Evolutionary conservation across 2,113 vertebrate species (phyloP).

Genomic region (Aptenodytes forsteri): DNA sequence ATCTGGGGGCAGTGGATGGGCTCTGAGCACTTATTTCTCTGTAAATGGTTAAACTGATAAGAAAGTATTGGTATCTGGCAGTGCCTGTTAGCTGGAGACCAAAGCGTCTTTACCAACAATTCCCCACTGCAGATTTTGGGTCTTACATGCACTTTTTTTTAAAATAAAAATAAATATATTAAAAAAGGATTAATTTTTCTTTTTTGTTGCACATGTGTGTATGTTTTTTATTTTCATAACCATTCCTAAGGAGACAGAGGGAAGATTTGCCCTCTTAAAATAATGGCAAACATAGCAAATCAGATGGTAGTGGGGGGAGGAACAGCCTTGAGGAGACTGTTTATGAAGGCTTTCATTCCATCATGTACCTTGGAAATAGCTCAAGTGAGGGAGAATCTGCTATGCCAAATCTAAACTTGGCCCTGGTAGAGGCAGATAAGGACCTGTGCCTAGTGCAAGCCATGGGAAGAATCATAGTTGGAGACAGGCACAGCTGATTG

Average conservation of each 20-base stretch:
- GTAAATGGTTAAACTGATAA: constrained; percentile 3
- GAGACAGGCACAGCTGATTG: constrained; percentile 59
- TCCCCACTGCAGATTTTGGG: neutral
- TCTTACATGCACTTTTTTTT: neutral
- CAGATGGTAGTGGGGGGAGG: constrained; percentile 35
- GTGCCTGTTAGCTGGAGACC: neutral
- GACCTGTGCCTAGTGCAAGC: constrained; percentile 51
- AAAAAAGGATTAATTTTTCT: neutral
- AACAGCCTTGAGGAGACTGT: constrained; percentile 53
- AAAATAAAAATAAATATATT: neutral
- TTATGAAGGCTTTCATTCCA: constrained; percentile 64
- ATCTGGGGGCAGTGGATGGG: neutral
- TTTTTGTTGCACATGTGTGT: neutral
- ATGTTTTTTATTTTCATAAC: neutral
- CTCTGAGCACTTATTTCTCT: neutral
- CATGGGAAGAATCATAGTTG: constrained; percentile 54
- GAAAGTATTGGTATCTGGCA: neutral
- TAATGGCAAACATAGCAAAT: constrained; percentile 49
- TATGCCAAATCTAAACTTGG: constrained; percentile 68
- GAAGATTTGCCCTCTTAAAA: constrained; percentile 38
- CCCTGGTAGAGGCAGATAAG: constrained; percentile 65
- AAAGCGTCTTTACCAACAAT: neutral
- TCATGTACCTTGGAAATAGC: constrained; percentile 65
- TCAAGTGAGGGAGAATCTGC: constrained; percentile 64
- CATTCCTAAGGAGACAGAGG: neutral